Base-by-base conservation (phyloP, 2,113 vertebrate species). In the Tiliqua scincoides region DNA sequence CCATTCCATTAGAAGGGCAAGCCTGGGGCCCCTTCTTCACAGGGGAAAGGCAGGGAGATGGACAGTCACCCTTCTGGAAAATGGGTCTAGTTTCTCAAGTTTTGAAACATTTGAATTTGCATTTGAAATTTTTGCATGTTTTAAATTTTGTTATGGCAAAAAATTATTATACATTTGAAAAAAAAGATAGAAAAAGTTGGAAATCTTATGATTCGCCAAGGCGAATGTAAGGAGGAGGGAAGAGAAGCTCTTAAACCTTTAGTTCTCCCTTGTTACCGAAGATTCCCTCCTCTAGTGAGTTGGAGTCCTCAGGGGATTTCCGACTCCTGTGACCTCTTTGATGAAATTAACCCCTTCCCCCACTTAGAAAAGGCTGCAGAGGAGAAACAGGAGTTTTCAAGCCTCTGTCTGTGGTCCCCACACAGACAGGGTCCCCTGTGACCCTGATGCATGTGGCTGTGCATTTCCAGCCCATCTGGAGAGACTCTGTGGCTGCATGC, bases 391-490 rank as follows among this genome's bases (percentile, higher is more conserved):
- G 84, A 79, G 92, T 88, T 93, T 93, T 90, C 92, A 88, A 84
- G 86, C 8, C 40, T 35, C 83, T 54, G 86, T 59, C 90, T 79
- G 88, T 81, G 81, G 78, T 86, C 90, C 93, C 88, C 89, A 10
- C 23, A 4, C 30, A n/a, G n/a, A n/a, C n/a, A n/a, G n/a, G n/a
- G n/a, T 32, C 2, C 0, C 3, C 15, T 1, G 37, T 3, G 2
- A 14, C 37, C 21, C 9, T 32, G 8, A 3, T n/a, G 37, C 7
- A 2, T 17, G 37, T 21, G 12, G n/a, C 21, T 4, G 20, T 35
- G 0, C 88, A 85, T 94, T 93, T 92, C 92, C 94, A 86, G 92
- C 90, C 88, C 37, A 1, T 83, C 89, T 93, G 89, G 83, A 89
- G 90, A 91, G 91, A 87, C 87, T 85, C 80, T n/a, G 89, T 75